phyloP scores from a whole-genome alignment of 2,113 vertebrate species.

The Chitala chitala region DNA sequence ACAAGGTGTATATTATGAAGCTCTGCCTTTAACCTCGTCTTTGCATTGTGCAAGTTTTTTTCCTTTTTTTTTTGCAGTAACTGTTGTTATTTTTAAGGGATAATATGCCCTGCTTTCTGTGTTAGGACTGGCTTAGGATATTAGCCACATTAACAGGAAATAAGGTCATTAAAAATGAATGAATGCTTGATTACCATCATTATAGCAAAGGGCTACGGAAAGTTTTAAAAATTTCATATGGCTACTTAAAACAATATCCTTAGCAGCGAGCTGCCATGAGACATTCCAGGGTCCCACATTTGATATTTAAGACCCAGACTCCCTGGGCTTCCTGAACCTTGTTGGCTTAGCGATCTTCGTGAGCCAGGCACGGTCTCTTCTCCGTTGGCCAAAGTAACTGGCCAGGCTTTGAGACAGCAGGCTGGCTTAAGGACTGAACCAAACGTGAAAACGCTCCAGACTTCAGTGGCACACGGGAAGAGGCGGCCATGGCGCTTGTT shows the following conservation, averaged over 20 bases:
- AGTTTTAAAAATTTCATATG: neutral
- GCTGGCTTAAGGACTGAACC: neutral
- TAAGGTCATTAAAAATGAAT: neutral
- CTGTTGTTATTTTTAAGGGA: no score
- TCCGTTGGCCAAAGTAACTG: conserved; percentile 23
- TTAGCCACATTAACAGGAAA: neutral
- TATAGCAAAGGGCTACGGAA: neutral
- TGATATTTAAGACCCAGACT: conserved; percentile 9
- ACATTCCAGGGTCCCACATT: neutral
- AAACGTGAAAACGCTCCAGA: conserved; percentile 13
- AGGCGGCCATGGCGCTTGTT: no score
- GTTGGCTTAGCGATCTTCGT: neutral
- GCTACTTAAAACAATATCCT: neutral
- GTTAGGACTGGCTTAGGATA: neutral
- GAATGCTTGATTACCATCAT: neutral
- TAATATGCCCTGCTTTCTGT: no score
- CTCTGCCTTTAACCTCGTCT: no score
- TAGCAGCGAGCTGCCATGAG: neutral
- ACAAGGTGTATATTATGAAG: no score
- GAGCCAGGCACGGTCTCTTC: neutral
- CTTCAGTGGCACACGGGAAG: neutral
- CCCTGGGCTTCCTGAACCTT: neutral
- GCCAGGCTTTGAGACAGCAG: conserved; percentile 10
- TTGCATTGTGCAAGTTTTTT: no score
- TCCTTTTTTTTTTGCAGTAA: no score